Percentiles rank a stretch among this genome's conserved stretches.
phyloP scores from a whole-genome alignment of 2,797 vertebrate genomes.

The Neosalanx taihuensis region DNA sequence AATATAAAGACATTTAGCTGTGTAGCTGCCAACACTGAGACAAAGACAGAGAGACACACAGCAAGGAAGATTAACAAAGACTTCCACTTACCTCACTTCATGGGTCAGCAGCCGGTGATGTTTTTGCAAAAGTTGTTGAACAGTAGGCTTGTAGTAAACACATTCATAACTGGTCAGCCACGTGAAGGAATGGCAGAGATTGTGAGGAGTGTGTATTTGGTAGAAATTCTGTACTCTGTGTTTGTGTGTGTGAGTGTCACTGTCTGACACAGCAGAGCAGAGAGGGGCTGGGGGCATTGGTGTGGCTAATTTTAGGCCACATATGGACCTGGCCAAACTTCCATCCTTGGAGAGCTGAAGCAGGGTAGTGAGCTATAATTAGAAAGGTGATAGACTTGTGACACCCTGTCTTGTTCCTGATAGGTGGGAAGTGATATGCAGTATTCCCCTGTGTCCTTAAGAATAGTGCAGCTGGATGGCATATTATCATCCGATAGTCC shows the following conservation, averaged over 20 bases:
- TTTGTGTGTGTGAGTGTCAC: slow-evolving; percentile 30
- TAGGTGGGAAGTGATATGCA: slow-evolving; percentile 11
- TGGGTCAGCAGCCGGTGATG: slow-evolving; percentile 11
- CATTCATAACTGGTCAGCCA: slow-evolving; percentile 32
- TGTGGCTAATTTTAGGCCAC: slow-evolving; percentile 88
- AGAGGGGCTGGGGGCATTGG: slow-evolving; percentile 41
- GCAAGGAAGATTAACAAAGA: neutral
- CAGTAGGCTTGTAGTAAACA: slow-evolving; percentile 3
- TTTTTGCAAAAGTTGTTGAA: slow-evolving; percentile 23
- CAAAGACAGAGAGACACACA: neutral
- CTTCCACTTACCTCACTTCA: slow-evolving; percentile 48
- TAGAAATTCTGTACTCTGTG: slow-evolving; percentile 38
- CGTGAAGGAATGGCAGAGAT: slow-evolving; percentile 22
- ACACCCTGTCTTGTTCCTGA: slow-evolving; percentile 44
- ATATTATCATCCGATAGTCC: neutral
- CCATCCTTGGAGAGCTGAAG: slow-evolving; percentile 82
- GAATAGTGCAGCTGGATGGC: neutral
- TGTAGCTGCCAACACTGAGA: neutral
- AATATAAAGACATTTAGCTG: too few species aligned
- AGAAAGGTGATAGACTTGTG: slow-evolving; percentile 75
- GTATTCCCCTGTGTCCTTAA: slow-evolving; percentile 13
- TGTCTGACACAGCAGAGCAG: slow-evolving; percentile 50
- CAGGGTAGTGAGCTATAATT: slow-evolving; percentile 77
- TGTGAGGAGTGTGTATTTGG: slow-evolving; percentile 35
- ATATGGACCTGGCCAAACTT: slow-evolving; percentile 82